phyloP scores from a whole-genome alignment of 2,113 vertebrate species.

The Ornithorhynchus anatinus region DNA sequence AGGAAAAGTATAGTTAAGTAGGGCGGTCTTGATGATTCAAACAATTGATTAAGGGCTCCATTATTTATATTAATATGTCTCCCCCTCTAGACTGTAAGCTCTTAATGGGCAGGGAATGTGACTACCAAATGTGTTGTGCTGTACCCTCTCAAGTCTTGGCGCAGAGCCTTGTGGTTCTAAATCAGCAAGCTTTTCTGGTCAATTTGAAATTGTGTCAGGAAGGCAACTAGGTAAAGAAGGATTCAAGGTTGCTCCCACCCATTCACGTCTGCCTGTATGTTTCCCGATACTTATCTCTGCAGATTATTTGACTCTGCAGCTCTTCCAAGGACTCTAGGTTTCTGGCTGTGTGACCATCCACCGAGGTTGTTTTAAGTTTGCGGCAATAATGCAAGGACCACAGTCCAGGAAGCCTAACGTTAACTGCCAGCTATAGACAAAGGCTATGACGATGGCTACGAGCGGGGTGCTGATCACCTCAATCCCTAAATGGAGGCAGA shows the following conservation, averaged over 20 bases:
- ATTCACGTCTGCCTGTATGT: too few relatives aligned
- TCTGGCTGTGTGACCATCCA: conserved; percentile 69
- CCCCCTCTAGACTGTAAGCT: too few relatives aligned
- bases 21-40: too few relatives aligned
- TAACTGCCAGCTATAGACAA: conserved; percentile 74
- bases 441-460: conserved; percentile 65
- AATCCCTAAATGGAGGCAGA: conserved; percentile 61
- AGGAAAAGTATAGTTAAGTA: too few relatives aligned
- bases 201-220: neutral
- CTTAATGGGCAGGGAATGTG: too few relatives aligned
- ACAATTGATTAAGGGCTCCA: too few relatives aligned
- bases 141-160: too few relatives aligned
- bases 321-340: conserved; percentile 75
- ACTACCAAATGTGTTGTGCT: too few relatives aligned
- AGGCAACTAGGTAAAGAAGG: conserved; percentile 6
- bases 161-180: too few relatives aligned
- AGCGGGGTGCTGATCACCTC: conserved; percentile 52
- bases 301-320: conserved; percentile 70
- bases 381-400: conserved; percentile 65
- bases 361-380: conserved; percentile 62
- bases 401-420: conserved; percentile 72
- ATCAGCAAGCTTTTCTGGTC: neutral
- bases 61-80: too few relatives aligned
- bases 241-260: too few relatives aligned
- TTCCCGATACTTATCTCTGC: neutral